Conservation (phyloP, 1,140 invertebrate genomes). For the Plutomurus gul region DNA sequence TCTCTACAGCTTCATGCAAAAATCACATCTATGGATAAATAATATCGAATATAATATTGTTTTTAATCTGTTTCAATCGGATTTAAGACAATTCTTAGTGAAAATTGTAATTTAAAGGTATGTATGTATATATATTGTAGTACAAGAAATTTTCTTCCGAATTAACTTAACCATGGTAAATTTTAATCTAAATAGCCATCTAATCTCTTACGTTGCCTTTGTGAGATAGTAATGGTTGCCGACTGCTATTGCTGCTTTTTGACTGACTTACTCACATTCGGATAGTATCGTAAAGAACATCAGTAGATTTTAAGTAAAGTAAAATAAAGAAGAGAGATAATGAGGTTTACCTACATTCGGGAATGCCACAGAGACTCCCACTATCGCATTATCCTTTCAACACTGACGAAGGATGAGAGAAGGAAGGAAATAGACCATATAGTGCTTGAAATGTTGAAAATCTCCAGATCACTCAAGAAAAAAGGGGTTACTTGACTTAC, state of each 20-base stretch:
- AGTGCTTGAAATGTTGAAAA: not conserved
- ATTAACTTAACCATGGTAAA: not conserved
- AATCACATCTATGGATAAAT: too few relatives aligned
- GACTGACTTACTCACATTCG: too few relatives aligned
- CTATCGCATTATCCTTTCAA: conserved; percentile 27
- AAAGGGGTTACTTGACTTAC: not conserved
- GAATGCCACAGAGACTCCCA: conserved; percentile 13
- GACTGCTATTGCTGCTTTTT: not conserved
- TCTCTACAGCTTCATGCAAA: too few relatives aligned
- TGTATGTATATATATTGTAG: too few relatives aligned
- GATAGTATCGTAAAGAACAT: too few relatives aligned
- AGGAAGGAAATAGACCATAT: not conserved
- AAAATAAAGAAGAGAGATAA: conserved; percentile 15
- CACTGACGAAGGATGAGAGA: not conserved
- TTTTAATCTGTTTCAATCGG: too few relatives aligned
- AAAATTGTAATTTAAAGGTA: too few relatives aligned
- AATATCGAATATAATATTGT: too few relatives aligned
- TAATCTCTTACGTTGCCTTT: not conserved
- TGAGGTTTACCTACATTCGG: conserved; percentile 6
- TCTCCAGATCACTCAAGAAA: not conserved
- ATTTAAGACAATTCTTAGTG: too few relatives aligned
- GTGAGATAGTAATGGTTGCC: not conserved
- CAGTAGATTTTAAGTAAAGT: too few relatives aligned
- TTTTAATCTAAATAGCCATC: conserved; percentile 19
- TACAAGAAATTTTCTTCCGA: not conserved